Conservation (phyloP, 2,888 invertebrate genomes). For the Incurvaria masculella region DNA sequence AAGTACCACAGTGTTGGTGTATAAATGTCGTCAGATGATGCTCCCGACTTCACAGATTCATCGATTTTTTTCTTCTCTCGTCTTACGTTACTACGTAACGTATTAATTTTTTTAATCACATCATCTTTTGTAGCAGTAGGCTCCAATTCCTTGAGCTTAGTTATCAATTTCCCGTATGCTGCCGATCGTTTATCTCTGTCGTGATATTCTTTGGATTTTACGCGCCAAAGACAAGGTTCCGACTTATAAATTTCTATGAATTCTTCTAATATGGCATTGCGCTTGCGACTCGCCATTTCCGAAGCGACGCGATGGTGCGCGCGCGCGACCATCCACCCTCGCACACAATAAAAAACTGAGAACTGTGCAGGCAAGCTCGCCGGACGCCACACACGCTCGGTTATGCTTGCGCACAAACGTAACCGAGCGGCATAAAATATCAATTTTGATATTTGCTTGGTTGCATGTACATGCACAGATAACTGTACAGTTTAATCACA, state of each 20-base stretch:
- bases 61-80: constrained; percentile 15
- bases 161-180: too few species aligned
- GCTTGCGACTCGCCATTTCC: constrained; percentile 1
- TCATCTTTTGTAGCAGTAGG: constrained; percentile 3
- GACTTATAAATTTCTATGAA: background rate
- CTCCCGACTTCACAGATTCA: constrained; percentile 16
- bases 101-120: constrained; percentile 10
- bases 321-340: constrained; percentile 1
- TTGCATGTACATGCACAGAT: background rate
- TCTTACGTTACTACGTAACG: constrained; percentile 5
- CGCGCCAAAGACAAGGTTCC: too few species aligned
- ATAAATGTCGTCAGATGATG: constrained; percentile 19
- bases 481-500: constrained; percentile 9
- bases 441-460: too few species aligned
- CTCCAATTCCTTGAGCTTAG: too few species aligned
- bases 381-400: constrained; percentile 12
- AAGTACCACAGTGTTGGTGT: constrained; percentile 20
- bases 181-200: too few species aligned
- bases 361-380: constrained; percentile 9
- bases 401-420: constrained; percentile 10
- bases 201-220: too few species aligned
- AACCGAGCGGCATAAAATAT: constrained; percentile 10
- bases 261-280: constrained; percentile 1
- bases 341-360: background rate
- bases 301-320: too few species aligned